Percentiles rank a stretch among this genome's conserved stretches.
phyloP scores from a whole-genome alignment of 2,797 vertebrate species.

The Helarctos malayanus region DNA sequence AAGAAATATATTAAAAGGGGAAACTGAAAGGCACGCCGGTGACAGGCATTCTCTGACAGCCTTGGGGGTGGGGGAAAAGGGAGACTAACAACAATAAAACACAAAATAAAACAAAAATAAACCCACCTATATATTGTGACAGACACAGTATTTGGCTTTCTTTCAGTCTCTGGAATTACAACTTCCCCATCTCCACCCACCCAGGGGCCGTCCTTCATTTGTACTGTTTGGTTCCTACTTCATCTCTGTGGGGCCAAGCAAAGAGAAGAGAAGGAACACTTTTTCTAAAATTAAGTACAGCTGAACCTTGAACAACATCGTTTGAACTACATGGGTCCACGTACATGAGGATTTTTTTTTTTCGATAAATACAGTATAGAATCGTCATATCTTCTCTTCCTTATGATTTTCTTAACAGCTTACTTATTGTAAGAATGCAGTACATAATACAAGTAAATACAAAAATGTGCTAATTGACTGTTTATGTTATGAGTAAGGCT shows the following conservation, averaged over 20 bases:
- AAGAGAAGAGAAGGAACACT: neutral
- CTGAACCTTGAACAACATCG: neutral
- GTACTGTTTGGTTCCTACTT: neutral
- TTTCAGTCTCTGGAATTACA: neutral
- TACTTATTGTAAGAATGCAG: neutral
- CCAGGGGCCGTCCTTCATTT: neutral
- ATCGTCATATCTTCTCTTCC: neutral
- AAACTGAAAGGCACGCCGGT: neutral
- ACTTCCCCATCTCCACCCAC: neutral
- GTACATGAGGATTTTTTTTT: neutral
- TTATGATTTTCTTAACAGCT: neutral
- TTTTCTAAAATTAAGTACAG: neutral
- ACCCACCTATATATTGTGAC: too few species aligned
- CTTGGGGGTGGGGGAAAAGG: neutral
- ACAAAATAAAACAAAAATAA: neutral
- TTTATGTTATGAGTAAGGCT: neutral
- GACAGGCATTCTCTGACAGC: neutral
- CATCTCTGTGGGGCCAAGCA: neutral
- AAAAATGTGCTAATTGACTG: neutral
- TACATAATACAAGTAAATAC: neutral
- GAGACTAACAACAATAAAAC: neutral
- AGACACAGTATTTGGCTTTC: neutral
- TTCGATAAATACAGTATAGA: neutral
- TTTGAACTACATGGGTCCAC: neutral
- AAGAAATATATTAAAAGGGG: neutral